Evolutionary conservation across 2,113 vertebrate genomes (phyloP), one percentile per base, ranked within the genome.

Genomic region (Eidolon helvum): DNA sequence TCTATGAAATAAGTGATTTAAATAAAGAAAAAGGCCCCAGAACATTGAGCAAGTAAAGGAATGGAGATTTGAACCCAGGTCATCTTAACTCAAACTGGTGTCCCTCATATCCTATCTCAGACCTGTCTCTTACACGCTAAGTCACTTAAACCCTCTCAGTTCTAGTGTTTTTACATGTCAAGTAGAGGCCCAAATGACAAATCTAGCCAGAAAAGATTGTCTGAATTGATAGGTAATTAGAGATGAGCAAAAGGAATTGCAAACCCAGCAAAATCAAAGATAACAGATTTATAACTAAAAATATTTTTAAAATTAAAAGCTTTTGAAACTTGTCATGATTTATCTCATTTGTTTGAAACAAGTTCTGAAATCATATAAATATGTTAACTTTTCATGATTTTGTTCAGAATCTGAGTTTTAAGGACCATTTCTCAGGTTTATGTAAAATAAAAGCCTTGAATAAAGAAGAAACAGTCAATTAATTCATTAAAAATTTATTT

Each of bases 401-500:
- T 78, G 30, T 45, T 63, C 8, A 18, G 35, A 74, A 92, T 75
- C 15, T 91, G 45, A 71, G 30, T 66, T 91, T 95, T 89, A 7
- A 72, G 28, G 26, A 86, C 1, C 14, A 89, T 66, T 69, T 95
- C 43, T 96, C 57, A 86, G 59, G 75, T 68, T 85, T 92, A 72
- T 26, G 4, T 53, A 4, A 43, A 33, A 92, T 38, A 55, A 91
- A 14, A 87, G n/a, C 40, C 35, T 79, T 74, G 40, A 96, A 71
- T 45, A 94, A 93, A 89, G n/a, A 63, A 61, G 11, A 28, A 95
- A 77, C 30, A 87, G 69, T 57, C 30, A 24, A 86, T 74, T 91
- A 82, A 82, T 53, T 87, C 50, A 78, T 82, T 96, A 94, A 95
- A 95, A 90, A 69, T 96, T 96, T 97, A 97, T 93, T 97, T 96